Conservation (phyloP, 2,888 invertebrate genomes). For the Abscondita cerata region DNA sequence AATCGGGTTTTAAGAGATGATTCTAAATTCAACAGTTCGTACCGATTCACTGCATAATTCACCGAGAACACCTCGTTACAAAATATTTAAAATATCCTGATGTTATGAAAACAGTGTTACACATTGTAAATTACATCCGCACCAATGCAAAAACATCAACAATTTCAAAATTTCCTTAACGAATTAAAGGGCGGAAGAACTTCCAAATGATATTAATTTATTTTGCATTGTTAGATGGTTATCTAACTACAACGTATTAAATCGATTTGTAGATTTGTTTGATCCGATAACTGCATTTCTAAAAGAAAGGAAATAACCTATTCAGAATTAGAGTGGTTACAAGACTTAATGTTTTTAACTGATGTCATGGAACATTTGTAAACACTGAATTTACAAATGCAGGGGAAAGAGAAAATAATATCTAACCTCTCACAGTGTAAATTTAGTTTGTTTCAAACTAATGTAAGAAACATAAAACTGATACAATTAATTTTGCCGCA, state of each 20-base stretch:
- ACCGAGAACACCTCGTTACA: conserved; percentile 21
- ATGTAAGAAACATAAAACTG: too few species aligned
- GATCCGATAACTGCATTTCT: neutral
- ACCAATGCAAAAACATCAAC: conserved; percentile 31
- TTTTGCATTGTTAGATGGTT: conserved; percentile 33
- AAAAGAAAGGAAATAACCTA: conserved; percentile 35
- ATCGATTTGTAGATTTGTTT: neutral
- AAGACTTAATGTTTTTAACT: conserved; percentile 24
- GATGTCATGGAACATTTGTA: conserved; percentile 33
- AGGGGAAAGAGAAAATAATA: conserved; percentile 33
- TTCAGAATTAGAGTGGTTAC: conserved; percentile 33
- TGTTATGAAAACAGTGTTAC: conserved; percentile 30
- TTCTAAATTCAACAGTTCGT: conserved; percentile 25
- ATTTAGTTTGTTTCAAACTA: conserved; percentile 16
- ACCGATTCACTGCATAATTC: conserved; percentile 20
- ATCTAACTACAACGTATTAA: conserved; percentile 35
- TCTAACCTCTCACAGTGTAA: conserved; percentile 14
- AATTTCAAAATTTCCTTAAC: conserved; percentile 10
- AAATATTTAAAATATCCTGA: conserved; percentile 26
- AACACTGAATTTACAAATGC: conserved; percentile 34
- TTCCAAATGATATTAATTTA: conserved; percentile 27
- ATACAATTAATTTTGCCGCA: too few species aligned
- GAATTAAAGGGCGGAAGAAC: conserved; percentile 32
- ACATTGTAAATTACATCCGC: conserved; percentile 34
- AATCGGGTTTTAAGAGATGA: conserved; percentile 23